Percentiles rank a stretch among this genome's conserved stretches.
phyloP scores from a whole-genome alignment of 2,113 vertebrate genomes.

The Chionis minor region DNA sequence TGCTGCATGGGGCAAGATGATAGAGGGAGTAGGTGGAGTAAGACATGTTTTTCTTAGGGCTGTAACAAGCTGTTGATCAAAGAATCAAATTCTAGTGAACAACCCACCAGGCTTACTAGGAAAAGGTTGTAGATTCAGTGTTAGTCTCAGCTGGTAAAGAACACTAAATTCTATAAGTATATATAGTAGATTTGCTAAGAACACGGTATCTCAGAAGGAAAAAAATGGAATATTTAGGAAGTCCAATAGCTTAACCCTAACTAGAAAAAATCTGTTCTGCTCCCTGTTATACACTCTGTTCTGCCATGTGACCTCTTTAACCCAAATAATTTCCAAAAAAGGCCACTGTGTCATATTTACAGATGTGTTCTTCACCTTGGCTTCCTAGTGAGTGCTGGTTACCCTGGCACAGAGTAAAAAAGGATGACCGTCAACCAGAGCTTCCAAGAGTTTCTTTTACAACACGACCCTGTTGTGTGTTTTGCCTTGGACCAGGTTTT shows the following conservation, averaged over 20 bases:
- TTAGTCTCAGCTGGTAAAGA: background rate
- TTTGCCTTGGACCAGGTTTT: background rate
- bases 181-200: background rate
- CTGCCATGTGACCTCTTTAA: background rate
- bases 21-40: background rate
- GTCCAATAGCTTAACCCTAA: background rate
- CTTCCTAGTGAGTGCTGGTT: background rate
- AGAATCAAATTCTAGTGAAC: background rate
- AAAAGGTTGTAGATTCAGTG: background rate
- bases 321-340: background rate
- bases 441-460: background rate
- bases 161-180: background rate
- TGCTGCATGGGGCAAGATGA: background rate
- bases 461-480: accelerated
- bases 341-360: background rate
- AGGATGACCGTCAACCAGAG: accelerated
- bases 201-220: background rate
- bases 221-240: background rate
- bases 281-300: background rate
- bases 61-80: background rate
- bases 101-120: background rate
- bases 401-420: background rate
- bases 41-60: background rate
- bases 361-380: background rate
- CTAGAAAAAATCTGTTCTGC: background rate